These are phyloP conservation scores for Drosophila aff. DNA, from an alignment of 1,140 invertebrate genomes.

Conservation along the genomic window DNA sequence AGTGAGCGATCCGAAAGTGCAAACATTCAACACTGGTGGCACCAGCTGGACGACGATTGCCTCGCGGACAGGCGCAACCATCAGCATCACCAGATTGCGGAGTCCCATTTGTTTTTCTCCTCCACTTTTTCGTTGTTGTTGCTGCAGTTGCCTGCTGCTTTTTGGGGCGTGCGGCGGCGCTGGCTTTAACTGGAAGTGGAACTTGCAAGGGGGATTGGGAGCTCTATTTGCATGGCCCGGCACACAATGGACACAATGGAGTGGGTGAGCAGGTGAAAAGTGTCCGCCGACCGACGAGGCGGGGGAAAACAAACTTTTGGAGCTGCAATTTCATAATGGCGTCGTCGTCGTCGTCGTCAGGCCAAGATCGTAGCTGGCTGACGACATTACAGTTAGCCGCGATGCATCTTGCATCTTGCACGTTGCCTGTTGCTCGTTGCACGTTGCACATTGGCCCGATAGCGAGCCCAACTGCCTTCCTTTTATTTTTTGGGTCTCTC, in stretches of 20 bases:
- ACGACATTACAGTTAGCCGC: constrained; percentile 75
- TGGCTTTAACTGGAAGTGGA: constrained; percentile 12
- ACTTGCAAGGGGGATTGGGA: constrained; percentile 12
- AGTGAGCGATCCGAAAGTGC: constrained; percentile 68
- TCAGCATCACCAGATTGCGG: constrained; percentile 45
- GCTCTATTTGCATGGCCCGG: constrained; percentile 67
- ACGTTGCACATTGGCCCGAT: constrained; percentile 63
- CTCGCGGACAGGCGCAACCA: constrained; percentile 49
- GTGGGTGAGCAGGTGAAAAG: constrained; percentile 73
- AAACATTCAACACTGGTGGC: constrained; percentile 80
- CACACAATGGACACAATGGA: constrained; percentile 44
- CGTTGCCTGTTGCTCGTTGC: constrained; percentile 47
- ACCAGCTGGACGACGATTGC: constrained; percentile 67
- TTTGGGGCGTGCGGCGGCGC: constrained; percentile 46
- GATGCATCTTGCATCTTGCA: constrained; percentile 53
- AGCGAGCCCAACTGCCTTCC: constrained; percentile 36
- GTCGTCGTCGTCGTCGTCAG: constrained; percentile 63
- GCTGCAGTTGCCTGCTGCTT: constrained; percentile 14
- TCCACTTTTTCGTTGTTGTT: constrained; percentile 1
- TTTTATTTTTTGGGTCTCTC: constrained; percentile 11
- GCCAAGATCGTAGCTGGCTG: constrained; percentile 55
- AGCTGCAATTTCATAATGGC: constrained; percentile 81
- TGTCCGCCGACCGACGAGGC: constrained; percentile 48
- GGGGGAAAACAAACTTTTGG: constrained; percentile 72
- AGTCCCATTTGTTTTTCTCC: constrained; percentile 26